Conservation (phyloP, 2,797 vertebrate species). For the Oreochromis grahami region DNA sequence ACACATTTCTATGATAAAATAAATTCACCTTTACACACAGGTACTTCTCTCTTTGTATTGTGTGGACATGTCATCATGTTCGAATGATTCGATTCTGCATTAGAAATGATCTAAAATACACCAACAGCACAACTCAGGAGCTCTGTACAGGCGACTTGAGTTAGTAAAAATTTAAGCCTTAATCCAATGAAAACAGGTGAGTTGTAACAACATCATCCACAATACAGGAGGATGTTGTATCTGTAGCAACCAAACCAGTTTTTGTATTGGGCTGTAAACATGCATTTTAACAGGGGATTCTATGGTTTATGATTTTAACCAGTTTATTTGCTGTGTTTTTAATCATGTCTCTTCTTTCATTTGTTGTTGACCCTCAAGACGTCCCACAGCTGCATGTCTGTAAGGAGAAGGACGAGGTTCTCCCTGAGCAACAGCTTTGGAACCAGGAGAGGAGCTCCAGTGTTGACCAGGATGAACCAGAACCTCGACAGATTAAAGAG, state of each 20-base stretch:
- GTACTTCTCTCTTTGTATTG: background rate
- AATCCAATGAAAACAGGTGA: background rate
- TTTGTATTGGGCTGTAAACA: background rate
- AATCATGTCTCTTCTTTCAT: background rate
- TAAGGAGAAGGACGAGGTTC: background rate
- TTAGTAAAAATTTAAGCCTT: background rate
- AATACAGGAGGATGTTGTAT: background rate
- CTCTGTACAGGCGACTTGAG: background rate
- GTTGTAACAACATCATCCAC: background rate
- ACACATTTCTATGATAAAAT: no score
- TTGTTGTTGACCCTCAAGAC: background rate
- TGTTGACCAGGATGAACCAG: fast-evolving
- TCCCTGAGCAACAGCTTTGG: background rate
- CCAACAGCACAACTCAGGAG: background rate
- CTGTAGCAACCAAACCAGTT: background rate
- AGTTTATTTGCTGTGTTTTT: background rate
- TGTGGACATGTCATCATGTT: background rate
- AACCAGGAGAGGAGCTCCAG: background rate
- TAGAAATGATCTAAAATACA: background rate
- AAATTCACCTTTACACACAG: background rate
- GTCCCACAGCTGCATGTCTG: fast-evolving
- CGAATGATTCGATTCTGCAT: background rate
- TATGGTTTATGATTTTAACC: background rate
- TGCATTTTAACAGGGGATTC: background rate
- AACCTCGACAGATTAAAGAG: background rate